These are phyloP conservation scores for Dendronephthya gigantea DNA, from an alignment of 64 coral and sea anemone species.

Conservation along the genomic window DNA sequence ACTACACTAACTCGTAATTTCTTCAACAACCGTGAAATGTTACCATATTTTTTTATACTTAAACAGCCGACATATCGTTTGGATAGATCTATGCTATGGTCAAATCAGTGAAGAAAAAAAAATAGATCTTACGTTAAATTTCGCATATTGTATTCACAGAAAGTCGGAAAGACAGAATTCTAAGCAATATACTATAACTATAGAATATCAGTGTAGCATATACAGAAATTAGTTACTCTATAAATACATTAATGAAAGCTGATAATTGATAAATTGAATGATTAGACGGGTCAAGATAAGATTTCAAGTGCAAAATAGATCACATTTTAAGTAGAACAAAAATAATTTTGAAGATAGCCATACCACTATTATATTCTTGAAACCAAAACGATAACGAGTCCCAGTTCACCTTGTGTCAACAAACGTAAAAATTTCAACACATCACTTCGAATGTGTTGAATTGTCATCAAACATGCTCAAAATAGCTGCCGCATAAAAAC, in stretches of 20 bases:
- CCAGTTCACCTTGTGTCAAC: neutral
- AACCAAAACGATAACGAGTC: neutral
- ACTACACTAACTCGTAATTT: neutral
- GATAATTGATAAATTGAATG: conserved; percentile 3
- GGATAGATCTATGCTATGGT: too few species aligned
- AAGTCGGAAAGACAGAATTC: too few species aligned
- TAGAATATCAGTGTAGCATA: too few species aligned
- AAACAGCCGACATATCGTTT: too few species aligned
- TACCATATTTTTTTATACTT: too few species aligned
- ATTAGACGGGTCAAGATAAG: neutral
- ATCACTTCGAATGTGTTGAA: neutral
- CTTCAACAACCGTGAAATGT: neutral
- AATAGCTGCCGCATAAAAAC: neutral
- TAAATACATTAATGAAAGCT: neutral
- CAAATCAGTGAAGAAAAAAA: neutral
- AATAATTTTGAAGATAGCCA: neutral
- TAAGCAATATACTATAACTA: neutral
- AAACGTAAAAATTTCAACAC: neutral
- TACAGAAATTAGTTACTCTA: neutral
- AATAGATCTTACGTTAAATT: neutral
- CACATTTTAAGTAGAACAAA: neutral
- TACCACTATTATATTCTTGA: neutral
- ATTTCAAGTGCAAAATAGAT: neutral
- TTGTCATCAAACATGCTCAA: conserved; percentile 8
- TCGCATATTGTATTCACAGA: neutral